These are phyloP conservation scores for Campoletis sonorensis DNA, from an alignment of 1,140 invertebrate species.

Conservation along the genomic window DNA sequence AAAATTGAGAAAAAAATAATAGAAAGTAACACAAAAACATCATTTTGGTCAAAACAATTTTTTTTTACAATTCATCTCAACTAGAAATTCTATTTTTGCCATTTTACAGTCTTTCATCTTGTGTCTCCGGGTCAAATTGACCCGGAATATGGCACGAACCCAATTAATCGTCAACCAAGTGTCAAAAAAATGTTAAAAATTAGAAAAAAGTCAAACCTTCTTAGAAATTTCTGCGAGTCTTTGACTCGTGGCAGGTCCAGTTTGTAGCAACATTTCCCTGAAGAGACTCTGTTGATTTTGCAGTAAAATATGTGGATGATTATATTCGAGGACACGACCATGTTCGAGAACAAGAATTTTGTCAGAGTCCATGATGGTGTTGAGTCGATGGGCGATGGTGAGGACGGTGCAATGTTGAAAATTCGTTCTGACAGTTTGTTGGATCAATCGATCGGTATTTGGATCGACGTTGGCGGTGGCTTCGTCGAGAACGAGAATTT, in stretches of 20 bases:
- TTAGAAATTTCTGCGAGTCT: slow-evolving; percentile 72
- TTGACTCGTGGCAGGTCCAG: slow-evolving; percentile 70
- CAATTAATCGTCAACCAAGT: no score
- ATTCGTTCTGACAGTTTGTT: slow-evolving; percentile 79
- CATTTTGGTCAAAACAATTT: no score
- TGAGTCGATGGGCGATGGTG: slow-evolving; percentile 79
- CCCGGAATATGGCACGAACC: no score
- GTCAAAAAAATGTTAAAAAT: no score
- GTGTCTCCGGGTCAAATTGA: no score
- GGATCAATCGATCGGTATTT: slow-evolving; percentile 81
- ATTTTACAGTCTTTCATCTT: no score
- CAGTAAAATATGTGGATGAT: slow-evolving; percentile 78
- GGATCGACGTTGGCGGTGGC: slow-evolving; percentile 86
- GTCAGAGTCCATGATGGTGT: slow-evolving; percentile 78
- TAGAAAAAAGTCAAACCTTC: slow-evolving; percentile 57
- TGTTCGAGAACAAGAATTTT: slow-evolving; percentile 74
- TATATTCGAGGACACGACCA: slow-evolving; percentile 77
- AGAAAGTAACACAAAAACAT: no score
- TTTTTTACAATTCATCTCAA: no score
- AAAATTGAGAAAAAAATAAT: no score
- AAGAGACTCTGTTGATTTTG: slow-evolving; percentile 72
- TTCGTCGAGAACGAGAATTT: slow-evolving; percentile 84
- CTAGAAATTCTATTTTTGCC: no score
- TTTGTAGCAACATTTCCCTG: slow-evolving; percentile 74
- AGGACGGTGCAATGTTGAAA: slow-evolving; percentile 82